Evolutionary conservation across 1,140 invertebrate genomes (phyloP), one percentile per base, ranked within the genome.

Genomic region (Asbolus verrucosus): DNA sequence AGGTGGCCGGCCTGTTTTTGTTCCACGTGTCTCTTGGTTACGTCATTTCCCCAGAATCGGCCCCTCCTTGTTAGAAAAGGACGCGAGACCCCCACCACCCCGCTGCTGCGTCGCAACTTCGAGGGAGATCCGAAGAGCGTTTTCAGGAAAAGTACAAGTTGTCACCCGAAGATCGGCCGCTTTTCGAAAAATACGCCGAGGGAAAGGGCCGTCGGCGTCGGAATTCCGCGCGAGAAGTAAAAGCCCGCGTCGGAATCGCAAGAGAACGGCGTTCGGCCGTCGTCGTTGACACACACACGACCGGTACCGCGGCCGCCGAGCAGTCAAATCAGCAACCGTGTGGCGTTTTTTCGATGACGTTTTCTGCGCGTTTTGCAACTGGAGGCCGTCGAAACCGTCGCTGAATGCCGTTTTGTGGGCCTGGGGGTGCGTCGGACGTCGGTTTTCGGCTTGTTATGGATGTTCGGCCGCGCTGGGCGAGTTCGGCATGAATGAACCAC

Each of bases 401-500:
- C 19, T 18, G 21, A 13, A 24, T 13, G 19, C 15, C 2, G 13
- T 63, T 63, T 19, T 11, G 13, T 33, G 13, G 2, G 11, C 21
- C 14, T 63, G 18, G 11, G 61, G 18, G 33, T 41, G 33, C 11
- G 18, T 21, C 36, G 15, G 21, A 24, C 5, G 33, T 13, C 19
- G 33, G 19, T 19, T 63, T 41, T 24, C 1, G 61, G 9, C 16
- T 19, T 38, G 61, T 27, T 63, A 41, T 19, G 19, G 5, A 13
- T 2, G 2, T 19, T 27, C 13, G 39, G 41, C 13, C 11, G 33
- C 24, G 33, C 1, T 39, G 31, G 13, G 8, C 9, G 33, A 19
- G 61, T 63, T 63, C 72, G 69, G 70, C 67, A 77, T 78, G 77
- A 78, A 78, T 77, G 77, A 76, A 76, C 60, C 66, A 75, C 76